A percentile compares a stretch with the other conserved stretches of the same genome.
Evolutionary conservation across 2,888 invertebrate genomes (phyloP).

Genomic region (Sussaba pulchella): DNA sequence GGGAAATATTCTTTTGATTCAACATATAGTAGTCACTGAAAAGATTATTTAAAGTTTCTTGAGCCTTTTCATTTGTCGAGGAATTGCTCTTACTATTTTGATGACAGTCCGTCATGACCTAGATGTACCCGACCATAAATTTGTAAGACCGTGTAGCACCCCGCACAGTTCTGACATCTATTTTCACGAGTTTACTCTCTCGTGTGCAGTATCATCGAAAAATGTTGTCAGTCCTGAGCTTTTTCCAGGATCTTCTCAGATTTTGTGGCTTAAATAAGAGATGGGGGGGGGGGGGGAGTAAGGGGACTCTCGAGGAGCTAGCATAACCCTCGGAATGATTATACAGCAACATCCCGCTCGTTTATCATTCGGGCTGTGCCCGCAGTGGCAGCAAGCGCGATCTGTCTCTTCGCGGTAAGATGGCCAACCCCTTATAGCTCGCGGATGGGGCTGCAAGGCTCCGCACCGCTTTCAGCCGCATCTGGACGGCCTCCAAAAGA

Average conservation of each 20-base stretch:
- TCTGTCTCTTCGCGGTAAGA: slow-evolving; percentile 81
- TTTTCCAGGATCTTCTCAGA: slow-evolving; percentile 44
- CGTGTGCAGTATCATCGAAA: not conserved
- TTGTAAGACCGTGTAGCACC: too few species aligned
- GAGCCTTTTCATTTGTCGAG: too few species aligned
- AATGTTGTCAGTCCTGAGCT: slow-evolving; percentile 4
- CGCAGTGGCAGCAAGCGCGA: slow-evolving; percentile 77
- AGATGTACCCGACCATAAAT: too few species aligned
- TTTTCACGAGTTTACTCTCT: not conserved
- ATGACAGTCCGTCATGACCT: too few species aligned
- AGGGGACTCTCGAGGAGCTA: slow-evolving; percentile 64
- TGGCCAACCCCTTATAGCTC: slow-evolving; percentile 79
- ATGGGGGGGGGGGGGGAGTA: slow-evolving; percentile 15
- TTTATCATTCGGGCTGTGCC: slow-evolving; percentile 78
- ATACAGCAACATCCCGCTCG: slow-evolving; percentile 81
- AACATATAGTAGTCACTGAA: too few species aligned
- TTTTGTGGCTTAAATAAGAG: slow-evolving; percentile 51
- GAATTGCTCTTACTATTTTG: too few species aligned
- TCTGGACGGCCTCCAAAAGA: slow-evolving; percentile 82
- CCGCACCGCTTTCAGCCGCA: slow-evolving; percentile 68
- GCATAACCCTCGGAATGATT: slow-evolving; percentile 77
- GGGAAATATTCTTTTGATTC: too few species aligned
- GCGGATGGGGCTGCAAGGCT: slow-evolving; percentile 36
- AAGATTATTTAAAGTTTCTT: too few species aligned
- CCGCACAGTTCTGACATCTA: too few species aligned